Evolutionary conservation across 2,888 invertebrate species (phyloP).

Genomic region (Noctua pronuba): DNA sequence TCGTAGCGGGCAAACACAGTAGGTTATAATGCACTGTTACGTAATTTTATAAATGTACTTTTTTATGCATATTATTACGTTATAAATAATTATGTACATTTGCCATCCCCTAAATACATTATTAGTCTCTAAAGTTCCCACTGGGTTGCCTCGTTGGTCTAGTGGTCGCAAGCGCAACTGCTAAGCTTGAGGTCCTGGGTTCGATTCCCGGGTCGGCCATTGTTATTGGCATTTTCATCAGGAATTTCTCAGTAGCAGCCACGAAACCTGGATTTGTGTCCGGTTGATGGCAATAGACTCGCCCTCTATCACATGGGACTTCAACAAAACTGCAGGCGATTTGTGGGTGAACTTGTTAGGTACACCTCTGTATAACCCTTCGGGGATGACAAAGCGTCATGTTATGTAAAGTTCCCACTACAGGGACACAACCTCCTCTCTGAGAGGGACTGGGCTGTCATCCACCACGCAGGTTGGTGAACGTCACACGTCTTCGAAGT

Average conservation of each 20-base stretch:
- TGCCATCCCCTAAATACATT: not conserved
- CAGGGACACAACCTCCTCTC: too few relatives aligned
- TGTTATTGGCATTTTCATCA: too few relatives aligned
- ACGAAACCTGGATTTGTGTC: not conserved
- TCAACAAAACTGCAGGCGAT: too few relatives aligned
- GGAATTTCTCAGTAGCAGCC: not conserved
- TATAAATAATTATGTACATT: not conserved
- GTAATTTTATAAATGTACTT: not conserved
- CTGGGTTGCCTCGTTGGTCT: not conserved
- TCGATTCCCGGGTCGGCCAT: too few relatives aligned
- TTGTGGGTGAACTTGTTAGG: not conserved
- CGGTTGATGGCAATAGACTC: not conserved
- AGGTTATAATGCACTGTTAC: not conserved
- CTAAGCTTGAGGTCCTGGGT: too few relatives aligned
- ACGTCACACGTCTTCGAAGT: too few relatives aligned
- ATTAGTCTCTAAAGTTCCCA: not conserved
- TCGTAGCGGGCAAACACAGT: not conserved
- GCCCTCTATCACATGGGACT: too few relatives aligned
- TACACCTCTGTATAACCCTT: not conserved
- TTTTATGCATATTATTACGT: not conserved
- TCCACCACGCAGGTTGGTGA: too few relatives aligned
- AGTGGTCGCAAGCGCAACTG: not conserved
- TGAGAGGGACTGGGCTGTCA: too few relatives aligned
- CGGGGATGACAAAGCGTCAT: not conserved
- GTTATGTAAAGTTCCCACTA: too few relatives aligned